phyloP scores from a whole-genome alignment of 92 coral and sea anemone genomes.

The Bergia puertoricense region DNA sequence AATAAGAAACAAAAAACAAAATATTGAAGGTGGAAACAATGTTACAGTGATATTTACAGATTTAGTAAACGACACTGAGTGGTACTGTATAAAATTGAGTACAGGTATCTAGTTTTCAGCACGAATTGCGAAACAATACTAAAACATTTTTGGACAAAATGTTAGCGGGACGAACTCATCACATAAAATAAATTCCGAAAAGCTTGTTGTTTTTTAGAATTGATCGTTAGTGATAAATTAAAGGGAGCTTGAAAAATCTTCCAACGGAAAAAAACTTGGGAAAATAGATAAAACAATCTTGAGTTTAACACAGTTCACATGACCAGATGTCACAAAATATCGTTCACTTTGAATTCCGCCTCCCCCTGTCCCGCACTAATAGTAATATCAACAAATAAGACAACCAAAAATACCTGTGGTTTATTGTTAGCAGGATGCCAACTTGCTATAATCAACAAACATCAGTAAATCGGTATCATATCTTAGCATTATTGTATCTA shows the following conservation, averaged over 20 bases:
- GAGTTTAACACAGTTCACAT: too few species aligned
- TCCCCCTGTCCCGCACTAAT: neutral
- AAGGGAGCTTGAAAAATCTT: too few species aligned
- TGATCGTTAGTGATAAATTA: neutral
- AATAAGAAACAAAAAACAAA: neutral
- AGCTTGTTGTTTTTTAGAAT: neutral
- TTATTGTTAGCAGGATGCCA: constrained; percentile 9
- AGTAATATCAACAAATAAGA: constrained; percentile 1
- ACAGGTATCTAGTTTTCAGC: too few species aligned
- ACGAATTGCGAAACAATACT: neutral
- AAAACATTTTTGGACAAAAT: neutral
- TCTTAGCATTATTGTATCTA: neutral
- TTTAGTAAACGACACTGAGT: neutral
- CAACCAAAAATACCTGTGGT: neutral
- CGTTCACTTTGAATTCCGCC: too few species aligned
- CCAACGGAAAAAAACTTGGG: neutral
- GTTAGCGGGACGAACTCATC: too few species aligned
- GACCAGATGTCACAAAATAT: neutral
- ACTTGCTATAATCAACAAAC: neutral
- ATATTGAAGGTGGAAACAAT: neutral
- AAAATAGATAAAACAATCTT: neutral
- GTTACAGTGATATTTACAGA: neutral
- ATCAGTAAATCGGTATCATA: neutral
- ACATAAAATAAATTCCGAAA: too few species aligned
- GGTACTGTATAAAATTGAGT: too few species aligned